Percentiles rank a stretch among this genome's conserved stretches.
Evolutionary conservation across 2,888 invertebrate species (phyloP).

Genomic region (Epirrhoe tristata): DNA sequence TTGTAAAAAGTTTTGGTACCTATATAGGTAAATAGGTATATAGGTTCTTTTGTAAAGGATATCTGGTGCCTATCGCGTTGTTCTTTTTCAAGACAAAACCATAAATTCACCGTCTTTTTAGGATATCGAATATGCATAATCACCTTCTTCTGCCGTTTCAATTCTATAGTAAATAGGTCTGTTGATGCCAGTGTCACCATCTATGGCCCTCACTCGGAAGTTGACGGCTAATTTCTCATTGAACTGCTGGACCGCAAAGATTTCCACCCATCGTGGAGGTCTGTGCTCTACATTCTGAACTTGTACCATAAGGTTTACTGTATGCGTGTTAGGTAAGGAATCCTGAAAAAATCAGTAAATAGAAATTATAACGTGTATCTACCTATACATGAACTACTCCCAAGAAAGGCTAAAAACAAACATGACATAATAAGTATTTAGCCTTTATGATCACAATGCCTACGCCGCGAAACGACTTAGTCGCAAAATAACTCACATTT

Average conservation of each 20-base stretch:
- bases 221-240: conserved; percentile 77
- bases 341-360: conserved; percentile 59
- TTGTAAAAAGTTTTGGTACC: background rate
- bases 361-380: background rate
- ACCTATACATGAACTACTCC: no score
- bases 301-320: conserved; percentile 80
- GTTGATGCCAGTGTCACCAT: conserved; percentile 87
- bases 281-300: conserved; percentile 85
- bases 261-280: conserved; percentile 86
- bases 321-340: conserved; percentile 69
- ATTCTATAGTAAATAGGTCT: conserved; percentile 82
- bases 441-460: no score
- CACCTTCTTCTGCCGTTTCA: conserved; percentile 67
- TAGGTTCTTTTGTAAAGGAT: no score
- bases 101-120: no score
- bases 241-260: conserved; percentile 84
- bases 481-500: no score
- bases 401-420: no score
- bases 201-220: conserved; percentile 83
- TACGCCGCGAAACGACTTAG: no score
- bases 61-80: no score
- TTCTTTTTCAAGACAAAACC: no score
- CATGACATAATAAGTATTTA: no score
- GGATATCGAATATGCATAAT: no score
- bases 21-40: no score